Base-by-base conservation (phyloP, 2,888 invertebrate genomes). In the Sturmia bella region DNA sequence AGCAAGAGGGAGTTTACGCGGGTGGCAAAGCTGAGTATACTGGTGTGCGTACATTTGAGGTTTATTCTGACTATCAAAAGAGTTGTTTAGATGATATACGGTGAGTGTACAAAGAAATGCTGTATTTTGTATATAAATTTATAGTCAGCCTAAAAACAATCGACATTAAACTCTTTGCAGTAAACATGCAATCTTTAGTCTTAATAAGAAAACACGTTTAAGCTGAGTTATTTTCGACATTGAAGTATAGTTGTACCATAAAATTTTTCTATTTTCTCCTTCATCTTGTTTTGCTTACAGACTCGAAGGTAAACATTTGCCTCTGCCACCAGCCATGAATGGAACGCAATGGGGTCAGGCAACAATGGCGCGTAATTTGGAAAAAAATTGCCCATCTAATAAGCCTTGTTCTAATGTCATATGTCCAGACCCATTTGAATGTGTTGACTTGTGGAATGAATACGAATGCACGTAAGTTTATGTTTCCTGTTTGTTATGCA, bases 371-470 rank as follows among this genome's bases (percentile, higher is more conserved):
- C 93, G 97, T 85, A 97, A 98, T 90, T 92, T 98, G 74, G 97
- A 97, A 87, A 95, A 96, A 85, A 96, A 97, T 89, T 99, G 99
- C 90, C 96, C 96, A 13, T 98, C 98, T 3, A 97, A 98, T 87
- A 97, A 98, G 89, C 98, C 98, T 1, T 99, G 98, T 89, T 96
- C 96, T 85, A 97, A 97, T 90, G 97, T 98, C 45, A 96, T 97
- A 87, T 99, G 98, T 89, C 96, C 96, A 0, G 96, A 96, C 88
- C 97, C 97, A 12, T 97, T 98, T 90, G 97, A 97, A 88, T 99
- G 98, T 91, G 96, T 97, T 84, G 98, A 98, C 92, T 94, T 99
- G 13, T 99, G 99, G 99, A 99, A 99, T 91, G 96, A 97, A 91
- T 97, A 98, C 89, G 98, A 98, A 91, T 99, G 99, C 97, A 97